Conservation (phyloP, 2,113 vertebrate species). For the Elephantulus edwardii region DNA sequence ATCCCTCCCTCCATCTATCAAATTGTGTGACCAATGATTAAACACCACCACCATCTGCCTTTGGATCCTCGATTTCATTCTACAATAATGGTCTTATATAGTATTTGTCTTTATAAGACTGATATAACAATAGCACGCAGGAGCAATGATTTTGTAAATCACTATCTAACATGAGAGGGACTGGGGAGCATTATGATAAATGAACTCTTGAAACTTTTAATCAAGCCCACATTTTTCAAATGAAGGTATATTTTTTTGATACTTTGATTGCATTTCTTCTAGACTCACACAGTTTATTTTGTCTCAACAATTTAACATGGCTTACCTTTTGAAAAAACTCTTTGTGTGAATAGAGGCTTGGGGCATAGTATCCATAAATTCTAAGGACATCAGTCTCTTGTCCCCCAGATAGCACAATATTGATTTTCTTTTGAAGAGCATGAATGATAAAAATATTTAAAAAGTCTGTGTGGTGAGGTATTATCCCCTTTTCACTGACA, state of each 20-base stretch:
- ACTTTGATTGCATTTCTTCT: not conserved
- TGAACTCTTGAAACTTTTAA: too few relatives aligned
- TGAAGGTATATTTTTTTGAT: not conserved
- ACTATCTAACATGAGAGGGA: too few relatives aligned
- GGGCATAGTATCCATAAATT: slow-evolving; percentile 68
- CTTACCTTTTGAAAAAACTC: slow-evolving; percentile 65
- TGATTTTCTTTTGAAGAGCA: slow-evolving; percentile 75
- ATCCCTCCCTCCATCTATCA: too few relatives aligned
- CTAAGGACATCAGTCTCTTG: slow-evolving; percentile 68
- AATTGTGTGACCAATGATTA: too few relatives aligned
- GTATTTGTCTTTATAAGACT: too few relatives aligned
- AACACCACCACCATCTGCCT: too few relatives aligned
- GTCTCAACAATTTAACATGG: not conserved
- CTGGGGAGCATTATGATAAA: too few relatives aligned
- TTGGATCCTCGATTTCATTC: too few relatives aligned
- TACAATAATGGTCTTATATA: too few relatives aligned
- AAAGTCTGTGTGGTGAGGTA: slow-evolving; percentile 57
- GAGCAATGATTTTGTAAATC: too few relatives aligned
- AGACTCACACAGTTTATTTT: not conserved
- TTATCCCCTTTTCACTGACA: slow-evolving; percentile 71
- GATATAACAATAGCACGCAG: too few relatives aligned
- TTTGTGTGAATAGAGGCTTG: slow-evolving; percentile 39
- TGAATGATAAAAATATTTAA: slow-evolving; percentile 73
- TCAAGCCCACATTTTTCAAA: not conserved
- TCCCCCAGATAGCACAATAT: slow-evolving; percentile 63